Evolutionary conservation across 2,888 invertebrate species (phyloP).

Genomic region (Platypus cylindrus): DNA sequence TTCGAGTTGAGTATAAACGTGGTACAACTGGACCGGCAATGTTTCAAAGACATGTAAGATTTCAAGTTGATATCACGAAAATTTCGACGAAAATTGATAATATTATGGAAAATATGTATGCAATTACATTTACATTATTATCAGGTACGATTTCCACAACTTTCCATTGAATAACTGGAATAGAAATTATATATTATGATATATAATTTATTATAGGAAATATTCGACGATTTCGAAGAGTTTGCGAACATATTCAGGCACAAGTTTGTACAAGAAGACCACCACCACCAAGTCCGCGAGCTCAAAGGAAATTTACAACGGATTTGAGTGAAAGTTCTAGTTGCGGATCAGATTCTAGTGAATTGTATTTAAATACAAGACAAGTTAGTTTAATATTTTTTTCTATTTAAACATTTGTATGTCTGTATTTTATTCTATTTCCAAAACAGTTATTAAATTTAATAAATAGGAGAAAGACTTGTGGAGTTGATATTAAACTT

Average conservation of each 20-base stretch:
- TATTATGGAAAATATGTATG: constrained; percentile 67
- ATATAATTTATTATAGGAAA: constrained; percentile 52
- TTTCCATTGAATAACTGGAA: not conserved
- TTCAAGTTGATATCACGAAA: constrained; percentile 82
- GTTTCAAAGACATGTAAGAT: constrained; percentile 92
- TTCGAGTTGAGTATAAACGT: constrained; percentile 93
- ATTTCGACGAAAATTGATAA: constrained; percentile 69
- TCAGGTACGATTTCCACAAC: constrained; percentile 63
- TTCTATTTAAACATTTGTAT: too few species aligned
- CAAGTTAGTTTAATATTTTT: constrained; percentile 23
- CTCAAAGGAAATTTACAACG: constrained; percentile 49
- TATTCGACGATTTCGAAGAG: constrained; percentile 84
- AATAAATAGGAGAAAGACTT: too few species aligned
- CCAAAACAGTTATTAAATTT: too few species aligned
- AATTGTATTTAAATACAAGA: constrained; percentile 35
- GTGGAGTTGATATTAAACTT: too few species aligned
- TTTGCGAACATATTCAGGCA: constrained; percentile 92
- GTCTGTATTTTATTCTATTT: too few species aligned
- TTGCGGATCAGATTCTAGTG: constrained; percentile 56
- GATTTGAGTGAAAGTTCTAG: constrained; percentile 59
- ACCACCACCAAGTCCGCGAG: constrained; percentile 51
- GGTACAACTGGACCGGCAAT: constrained; percentile 89
- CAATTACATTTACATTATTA: constrained; percentile 86
- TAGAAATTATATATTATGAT: not conserved
- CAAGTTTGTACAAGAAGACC: constrained; percentile 46